These are phyloP conservation scores for Pundamilia nyererei DNA, from an alignment of 2,113 vertebrate species.

Conservation along the genomic window DNA sequence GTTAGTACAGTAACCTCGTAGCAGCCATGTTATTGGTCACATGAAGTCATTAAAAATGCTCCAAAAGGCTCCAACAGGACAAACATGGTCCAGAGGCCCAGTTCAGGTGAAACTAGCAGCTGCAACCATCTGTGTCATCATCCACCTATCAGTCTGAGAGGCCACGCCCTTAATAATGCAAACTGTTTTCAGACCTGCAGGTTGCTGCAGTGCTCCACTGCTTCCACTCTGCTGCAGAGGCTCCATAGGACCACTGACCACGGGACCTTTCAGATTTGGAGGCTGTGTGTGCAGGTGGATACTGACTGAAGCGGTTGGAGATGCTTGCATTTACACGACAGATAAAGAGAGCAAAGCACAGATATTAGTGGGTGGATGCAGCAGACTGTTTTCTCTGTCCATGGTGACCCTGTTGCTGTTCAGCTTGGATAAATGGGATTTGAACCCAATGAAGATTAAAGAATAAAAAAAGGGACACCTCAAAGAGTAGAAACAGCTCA, in stretches of 20 bases:
- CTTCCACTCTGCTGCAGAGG: not conserved
- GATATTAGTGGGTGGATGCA: not conserved
- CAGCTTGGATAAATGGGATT: not conserved
- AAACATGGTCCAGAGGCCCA: not conserved
- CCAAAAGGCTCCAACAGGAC: not conserved
- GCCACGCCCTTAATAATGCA: not conserved
- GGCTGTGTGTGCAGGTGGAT: not conserved
- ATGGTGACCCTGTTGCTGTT: not conserved
- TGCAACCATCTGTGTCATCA: not conserved
- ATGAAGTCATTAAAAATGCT: not conserved
- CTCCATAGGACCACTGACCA: not conserved
- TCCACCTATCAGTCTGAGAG: not conserved
- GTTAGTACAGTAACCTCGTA: not conserved
- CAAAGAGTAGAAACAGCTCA: not conserved
- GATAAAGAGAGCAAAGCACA: not conserved
- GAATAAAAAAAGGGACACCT: not conserved
- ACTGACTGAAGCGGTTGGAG: not conserved
- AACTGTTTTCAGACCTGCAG: not conserved
- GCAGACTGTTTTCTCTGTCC: not conserved
- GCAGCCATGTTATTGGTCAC: not conserved
- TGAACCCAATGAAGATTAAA: not conserved
- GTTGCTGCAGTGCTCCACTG: not conserved
- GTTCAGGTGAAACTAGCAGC: not conserved
- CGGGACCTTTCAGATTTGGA: not conserved
- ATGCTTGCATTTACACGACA: not conserved